phyloP scores from a whole-genome alignment of 2,888 invertebrate genomes.

The Caenorhabditis parvicauda region DNA sequence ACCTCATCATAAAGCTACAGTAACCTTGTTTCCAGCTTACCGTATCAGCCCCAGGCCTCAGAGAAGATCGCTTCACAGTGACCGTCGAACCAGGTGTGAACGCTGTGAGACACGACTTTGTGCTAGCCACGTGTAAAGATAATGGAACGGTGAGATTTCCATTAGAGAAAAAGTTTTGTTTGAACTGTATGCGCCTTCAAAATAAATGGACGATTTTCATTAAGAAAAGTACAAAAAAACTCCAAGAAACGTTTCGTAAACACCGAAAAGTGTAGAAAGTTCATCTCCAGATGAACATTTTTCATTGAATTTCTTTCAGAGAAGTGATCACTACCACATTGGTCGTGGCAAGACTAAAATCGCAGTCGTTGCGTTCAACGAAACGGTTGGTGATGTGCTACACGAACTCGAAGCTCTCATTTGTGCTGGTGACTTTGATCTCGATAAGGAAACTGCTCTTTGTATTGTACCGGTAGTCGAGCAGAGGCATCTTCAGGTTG shows the following conservation, averaged over 20 bases:
- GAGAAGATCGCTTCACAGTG: constrained; percentile 36
- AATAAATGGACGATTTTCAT: no score
- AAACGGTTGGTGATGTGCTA: constrained; percentile 21
- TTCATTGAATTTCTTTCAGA: constrained; percentile 28
- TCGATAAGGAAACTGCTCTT: constrained; percentile 24
- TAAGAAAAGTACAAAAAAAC: no score
- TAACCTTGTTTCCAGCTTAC: constrained; percentile 29
- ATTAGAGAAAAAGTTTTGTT: no score
- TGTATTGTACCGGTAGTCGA: constrained; percentile 25
- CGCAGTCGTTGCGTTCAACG: constrained; percentile 25
- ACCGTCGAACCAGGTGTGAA: constrained; percentile 16
- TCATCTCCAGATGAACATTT: no score
- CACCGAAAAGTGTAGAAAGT: no score
- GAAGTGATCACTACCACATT: constrained; percentile 16
- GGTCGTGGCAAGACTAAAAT: constrained; percentile 28
- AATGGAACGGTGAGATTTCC: constrained; percentile 31
- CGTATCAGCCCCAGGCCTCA: constrained; percentile 38
- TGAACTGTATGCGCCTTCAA: constrained; percentile 3
- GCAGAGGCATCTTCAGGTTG: background rate
- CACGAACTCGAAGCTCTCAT: constrained; percentile 28
- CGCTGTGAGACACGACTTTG: constrained; percentile 26
- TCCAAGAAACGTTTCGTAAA: no score
- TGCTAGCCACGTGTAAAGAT: constrained; percentile 28
- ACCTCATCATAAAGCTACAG: background rate
- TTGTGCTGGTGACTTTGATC: constrained; percentile 30